Conservation (phyloP, 1,140 invertebrate genomes). For the Amyelois transitella region DNA sequence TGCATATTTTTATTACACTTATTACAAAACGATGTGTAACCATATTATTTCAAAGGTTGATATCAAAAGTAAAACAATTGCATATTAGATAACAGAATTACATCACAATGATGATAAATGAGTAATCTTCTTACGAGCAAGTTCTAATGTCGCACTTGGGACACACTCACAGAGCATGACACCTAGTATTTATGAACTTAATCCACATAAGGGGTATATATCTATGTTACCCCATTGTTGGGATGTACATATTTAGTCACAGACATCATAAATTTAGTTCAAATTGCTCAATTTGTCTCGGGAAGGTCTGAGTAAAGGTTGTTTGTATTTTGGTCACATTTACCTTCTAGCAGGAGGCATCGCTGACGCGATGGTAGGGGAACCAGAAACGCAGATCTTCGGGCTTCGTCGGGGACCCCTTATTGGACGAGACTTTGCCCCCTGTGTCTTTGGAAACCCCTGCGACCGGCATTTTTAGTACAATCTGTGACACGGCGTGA, state of each 20-base stretch:
- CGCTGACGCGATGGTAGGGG: constrained; percentile 44
- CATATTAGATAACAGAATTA: not conserved
- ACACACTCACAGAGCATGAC: constrained; percentile 55
- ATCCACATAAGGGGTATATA: not conserved
- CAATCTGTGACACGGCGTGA: constrained; percentile 62
- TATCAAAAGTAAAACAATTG: not conserved
- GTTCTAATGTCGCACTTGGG: constrained; percentile 71
- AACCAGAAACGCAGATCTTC: constrained; percentile 50
- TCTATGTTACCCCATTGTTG: not conserved
- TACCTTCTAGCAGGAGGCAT: constrained; percentile 57
- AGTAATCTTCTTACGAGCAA: constrained; percentile 29
- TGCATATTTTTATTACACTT: not conserved
- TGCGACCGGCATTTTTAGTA: constrained; percentile 62
- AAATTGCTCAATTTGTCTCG: constrained; percentile 55
- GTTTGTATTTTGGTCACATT: constrained; percentile 16
- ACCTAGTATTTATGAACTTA: not conserved
- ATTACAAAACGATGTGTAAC: not conserved
- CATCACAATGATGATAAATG: constrained; percentile 41
- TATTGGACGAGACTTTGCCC: constrained; percentile 36
- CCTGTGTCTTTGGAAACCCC: constrained; percentile 44
- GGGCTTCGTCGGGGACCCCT: constrained; percentile 41
- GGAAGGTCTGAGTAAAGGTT: constrained; percentile 74
- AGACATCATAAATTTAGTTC: constrained; percentile 12
- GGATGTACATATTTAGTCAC: not conserved
- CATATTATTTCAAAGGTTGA: not conserved